Conservation (phyloP, 2,797 vertebrate species). For the Myotis myotis region DNA sequence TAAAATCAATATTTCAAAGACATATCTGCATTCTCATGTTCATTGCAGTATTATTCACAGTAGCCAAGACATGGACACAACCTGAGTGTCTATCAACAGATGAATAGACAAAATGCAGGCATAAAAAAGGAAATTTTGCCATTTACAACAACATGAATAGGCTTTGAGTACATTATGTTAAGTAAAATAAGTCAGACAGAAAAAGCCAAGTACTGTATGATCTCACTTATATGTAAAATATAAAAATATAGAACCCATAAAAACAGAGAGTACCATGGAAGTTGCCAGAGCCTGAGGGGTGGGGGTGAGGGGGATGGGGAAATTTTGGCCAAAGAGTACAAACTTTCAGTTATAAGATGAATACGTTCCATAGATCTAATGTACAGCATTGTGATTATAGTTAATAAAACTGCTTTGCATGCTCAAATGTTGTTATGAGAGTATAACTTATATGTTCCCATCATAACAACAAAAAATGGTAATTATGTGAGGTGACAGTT, state of each 20-base stretch:
- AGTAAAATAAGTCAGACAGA: background rate
- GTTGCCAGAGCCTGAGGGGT: background rate
- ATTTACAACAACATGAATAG: background rate
- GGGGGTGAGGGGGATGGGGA: no score
- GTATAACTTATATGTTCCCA: background rate
- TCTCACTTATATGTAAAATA: background rate
- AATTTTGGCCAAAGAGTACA: background rate
- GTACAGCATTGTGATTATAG: background rate
- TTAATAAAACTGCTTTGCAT: background rate
- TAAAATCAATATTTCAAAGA: background rate
- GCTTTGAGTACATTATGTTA: background rate
- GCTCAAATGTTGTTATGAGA: background rate
- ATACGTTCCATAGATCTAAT: background rate
- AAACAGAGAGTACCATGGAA: background rate
- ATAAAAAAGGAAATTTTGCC: background rate
- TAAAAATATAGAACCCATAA: background rate
- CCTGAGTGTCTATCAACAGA: background rate
- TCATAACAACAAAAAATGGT: background rate
- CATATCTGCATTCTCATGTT: background rate
- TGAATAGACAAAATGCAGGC: background rate
- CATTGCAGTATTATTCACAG: background rate
- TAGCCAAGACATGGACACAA: background rate
- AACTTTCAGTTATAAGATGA: background rate
- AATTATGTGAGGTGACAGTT: background rate
- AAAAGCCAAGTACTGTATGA: background rate